phyloP scores from a whole-genome alignment of 2,797 vertebrate species.

The Gadopsis bispinosus region DNA sequence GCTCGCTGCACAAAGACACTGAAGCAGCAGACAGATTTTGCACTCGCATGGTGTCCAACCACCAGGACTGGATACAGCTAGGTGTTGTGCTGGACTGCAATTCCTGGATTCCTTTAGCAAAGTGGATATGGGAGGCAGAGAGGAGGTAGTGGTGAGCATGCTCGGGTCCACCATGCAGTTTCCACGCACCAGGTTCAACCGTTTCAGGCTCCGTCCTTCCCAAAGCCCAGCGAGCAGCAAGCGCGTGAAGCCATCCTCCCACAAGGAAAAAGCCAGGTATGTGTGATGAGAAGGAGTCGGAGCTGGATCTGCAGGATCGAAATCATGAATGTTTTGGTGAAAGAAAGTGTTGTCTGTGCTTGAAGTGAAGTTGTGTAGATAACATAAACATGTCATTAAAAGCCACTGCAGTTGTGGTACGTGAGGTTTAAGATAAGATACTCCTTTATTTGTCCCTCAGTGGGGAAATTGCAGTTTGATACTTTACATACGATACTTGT shows the following conservation, averaged over 20 bases:
- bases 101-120: conserved; percentile 52
- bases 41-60: conserved; percentile 40
- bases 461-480: neutral
- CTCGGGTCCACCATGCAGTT: conserved; percentile 59
- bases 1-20: conserved; percentile 13
- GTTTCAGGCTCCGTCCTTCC: conserved; percentile 52
- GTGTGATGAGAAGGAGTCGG: conserved; percentile 27
- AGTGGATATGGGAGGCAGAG: conserved; percentile 76
- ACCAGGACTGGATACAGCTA: conserved; percentile 47
- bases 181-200: conserved; percentile 48
- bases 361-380: neutral
- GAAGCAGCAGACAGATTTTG: conserved; percentile 44
- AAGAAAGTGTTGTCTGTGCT: conserved; percentile 4
- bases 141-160: conserved; percentile 63
- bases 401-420: neutral
- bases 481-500: neutral
- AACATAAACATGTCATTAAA: neutral
- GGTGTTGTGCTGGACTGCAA: conserved; percentile 47
- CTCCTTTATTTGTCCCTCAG: no score
- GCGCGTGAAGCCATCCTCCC: conserved; percentile 15
- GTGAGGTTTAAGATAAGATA: neutral
- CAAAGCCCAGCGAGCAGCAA: conserved; percentile 10
- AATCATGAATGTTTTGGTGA: neutral
- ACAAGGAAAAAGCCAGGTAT: conserved; percentile 72
- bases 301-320: neutral